A percentile compares a stretch with the other conserved stretches of the same genome.
phyloP scores from a whole-genome alignment of 2,113 vertebrate species.

The Alligator mississippiensis region DNA sequence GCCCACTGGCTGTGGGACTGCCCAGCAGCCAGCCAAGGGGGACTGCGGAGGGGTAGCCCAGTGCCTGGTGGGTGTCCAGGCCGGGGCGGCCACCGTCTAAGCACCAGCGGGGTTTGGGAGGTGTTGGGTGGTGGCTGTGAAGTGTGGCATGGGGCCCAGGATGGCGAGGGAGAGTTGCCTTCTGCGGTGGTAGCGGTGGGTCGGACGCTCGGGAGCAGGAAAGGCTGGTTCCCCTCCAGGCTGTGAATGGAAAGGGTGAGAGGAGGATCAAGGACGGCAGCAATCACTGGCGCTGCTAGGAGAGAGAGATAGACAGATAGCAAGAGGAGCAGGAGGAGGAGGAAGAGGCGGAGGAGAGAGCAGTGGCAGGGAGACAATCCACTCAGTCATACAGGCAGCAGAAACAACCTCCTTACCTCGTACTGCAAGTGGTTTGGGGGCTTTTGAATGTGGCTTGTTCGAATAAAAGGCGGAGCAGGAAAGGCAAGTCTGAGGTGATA shows the following conservation, averaged over 20 bases:
- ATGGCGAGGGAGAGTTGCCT: neutral
- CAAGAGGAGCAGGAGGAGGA: neutral
- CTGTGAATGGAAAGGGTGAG: neutral
- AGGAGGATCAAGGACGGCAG: neutral
- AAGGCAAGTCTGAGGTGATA: neutral
- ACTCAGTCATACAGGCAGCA: neutral
- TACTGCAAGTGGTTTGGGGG: neutral
- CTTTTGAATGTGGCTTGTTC: neutral
- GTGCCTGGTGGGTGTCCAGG: neutral
- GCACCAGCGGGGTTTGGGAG: no score
- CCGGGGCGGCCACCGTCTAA: neutral
- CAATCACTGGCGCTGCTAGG: neutral
- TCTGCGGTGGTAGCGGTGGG: neutral
- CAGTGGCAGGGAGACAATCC: neutral
- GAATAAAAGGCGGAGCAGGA: neutral
- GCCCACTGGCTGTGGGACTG: neutral
- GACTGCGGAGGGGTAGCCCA: neutral
- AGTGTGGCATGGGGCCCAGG: no score
- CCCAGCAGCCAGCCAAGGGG: neutral
- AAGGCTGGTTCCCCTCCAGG: neutral
- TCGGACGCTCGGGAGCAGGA: neutral
- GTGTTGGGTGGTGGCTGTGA: neutral
- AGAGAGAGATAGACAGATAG: neutral
- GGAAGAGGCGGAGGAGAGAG: neutral
- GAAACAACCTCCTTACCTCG: accelerated